These are phyloP conservation scores for Bactericera cockerelli DNA, from an alignment of 1,140 invertebrate species.

Conservation along the genomic window DNA sequence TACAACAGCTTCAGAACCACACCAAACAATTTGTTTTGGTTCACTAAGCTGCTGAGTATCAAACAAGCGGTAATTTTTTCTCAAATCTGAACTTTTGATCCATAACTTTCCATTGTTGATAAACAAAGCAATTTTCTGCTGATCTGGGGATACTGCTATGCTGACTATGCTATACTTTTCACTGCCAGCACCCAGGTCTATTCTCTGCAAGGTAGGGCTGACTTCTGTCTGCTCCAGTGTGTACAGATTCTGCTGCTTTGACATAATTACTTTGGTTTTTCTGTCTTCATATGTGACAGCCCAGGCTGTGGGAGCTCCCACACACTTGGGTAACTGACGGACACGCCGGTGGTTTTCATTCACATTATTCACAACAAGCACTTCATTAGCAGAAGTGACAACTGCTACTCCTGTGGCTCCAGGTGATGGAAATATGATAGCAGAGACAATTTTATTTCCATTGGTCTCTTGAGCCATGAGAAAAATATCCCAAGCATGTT, in stretches of 20 bases:
- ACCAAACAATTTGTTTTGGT: constrained; percentile 71
- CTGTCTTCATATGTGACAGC: constrained; percentile 45
- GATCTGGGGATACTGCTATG: constrained; percentile 66
- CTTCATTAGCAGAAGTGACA: constrained; percentile 64
- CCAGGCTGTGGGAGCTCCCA: constrained; percentile 51
- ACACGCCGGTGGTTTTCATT: constrained; percentile 36
- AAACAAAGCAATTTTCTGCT: constrained; percentile 67
- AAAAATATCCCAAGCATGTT: constrained; percentile 54
- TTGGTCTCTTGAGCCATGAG: constrained; percentile 60
- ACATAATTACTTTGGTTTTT: constrained; percentile 49
- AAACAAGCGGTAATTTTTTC: constrained; percentile 31
- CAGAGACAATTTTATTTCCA: constrained; percentile 34
- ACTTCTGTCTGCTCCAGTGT: background rate
- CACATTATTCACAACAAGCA: constrained; percentile 77
- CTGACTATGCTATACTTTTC: constrained; percentile 30
- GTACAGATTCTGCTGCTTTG: constrained; percentile 47
- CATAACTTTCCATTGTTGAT: constrained; percentile 72
- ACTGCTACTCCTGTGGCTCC: constrained; percentile 53
- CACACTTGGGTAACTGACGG: background rate
- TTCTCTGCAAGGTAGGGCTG: constrained; percentile 14
- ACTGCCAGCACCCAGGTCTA: constrained; percentile 20
- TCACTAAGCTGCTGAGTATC: constrained; percentile 28
- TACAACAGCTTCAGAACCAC: constrained; percentile 69
- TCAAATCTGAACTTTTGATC: constrained; percentile 71
- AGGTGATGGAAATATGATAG: background rate